A percentile compares a stretch with the other conserved stretches of the same genome.
Conservation (phyloP, 2,888 invertebrate genomes). For the Caenorhabditis panamensis region DNA sequence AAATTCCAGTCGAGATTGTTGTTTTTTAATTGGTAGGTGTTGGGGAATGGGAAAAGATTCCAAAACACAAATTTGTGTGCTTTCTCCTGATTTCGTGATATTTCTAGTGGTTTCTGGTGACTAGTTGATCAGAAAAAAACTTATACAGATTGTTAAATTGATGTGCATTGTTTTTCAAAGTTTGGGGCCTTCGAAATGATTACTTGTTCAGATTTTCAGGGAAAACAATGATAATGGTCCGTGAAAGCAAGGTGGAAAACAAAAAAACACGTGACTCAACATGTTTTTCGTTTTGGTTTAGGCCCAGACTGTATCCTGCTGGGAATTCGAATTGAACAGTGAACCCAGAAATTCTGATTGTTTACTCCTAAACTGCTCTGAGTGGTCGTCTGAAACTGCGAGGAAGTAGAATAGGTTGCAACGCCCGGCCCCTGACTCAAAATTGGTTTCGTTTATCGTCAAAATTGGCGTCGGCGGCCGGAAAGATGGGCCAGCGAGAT, state of each 20-base stretch:
- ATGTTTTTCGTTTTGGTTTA: too few species aligned
- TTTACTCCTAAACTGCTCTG: not conserved
- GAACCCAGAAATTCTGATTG: conserved; percentile 2
- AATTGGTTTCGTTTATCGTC: conserved; percentile 21
- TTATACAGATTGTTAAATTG: too few species aligned
- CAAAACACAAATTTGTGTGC: not conserved
- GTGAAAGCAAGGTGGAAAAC: not conserved
- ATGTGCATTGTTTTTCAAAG: too few species aligned
- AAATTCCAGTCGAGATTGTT: conserved; percentile 5
- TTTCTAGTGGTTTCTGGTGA: too few species aligned
- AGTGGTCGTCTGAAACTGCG: conserved; percentile 16
- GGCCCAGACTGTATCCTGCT: not conserved
- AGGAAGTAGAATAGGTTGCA: conserved; percentile 16
- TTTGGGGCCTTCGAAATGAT: too few species aligned
- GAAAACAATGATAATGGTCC: too few species aligned
- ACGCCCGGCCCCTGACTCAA: not conserved
- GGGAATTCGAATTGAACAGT: not conserved
- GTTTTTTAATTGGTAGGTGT: conserved; percentile 23
- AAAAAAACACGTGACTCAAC: not conserved
- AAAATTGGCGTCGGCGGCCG: conserved; percentile 7
- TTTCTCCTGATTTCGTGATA: too few species aligned
- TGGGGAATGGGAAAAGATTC: not conserved
- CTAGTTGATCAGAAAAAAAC: not conserved
- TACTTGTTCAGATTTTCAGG: too few species aligned
- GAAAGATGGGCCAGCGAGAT: conserved; percentile 8